Conservation (phyloP, 2,797 vertebrate species). For the Rhabdomys pumilio region DNA sequence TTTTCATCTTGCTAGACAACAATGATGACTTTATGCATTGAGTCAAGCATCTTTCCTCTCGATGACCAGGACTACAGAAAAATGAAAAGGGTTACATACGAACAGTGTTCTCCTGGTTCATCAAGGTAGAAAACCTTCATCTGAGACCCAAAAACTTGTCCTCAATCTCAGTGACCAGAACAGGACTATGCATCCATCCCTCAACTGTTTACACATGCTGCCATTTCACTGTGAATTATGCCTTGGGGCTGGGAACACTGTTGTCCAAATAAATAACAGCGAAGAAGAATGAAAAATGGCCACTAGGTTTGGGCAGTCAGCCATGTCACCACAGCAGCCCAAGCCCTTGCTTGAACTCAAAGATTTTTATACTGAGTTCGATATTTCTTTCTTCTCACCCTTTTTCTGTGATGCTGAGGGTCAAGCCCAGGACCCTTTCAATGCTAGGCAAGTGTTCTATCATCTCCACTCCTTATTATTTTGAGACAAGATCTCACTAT, state of each 20-base stretch:
- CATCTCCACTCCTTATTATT: background rate
- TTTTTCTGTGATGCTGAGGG: background rate
- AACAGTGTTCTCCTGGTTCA: background rate
- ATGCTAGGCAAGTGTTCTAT: background rate
- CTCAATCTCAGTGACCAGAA: background rate
- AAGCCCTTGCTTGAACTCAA: background rate
- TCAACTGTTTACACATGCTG: background rate
- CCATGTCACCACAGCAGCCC: background rate
- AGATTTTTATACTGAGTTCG: background rate
- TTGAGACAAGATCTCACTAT: background rate
- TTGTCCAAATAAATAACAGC: slow-evolving; percentile 23
- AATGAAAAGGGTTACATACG: background rate
- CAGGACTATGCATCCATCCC: background rate
- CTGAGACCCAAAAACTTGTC: background rate
- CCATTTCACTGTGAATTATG: background rate
- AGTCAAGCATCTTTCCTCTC: background rate
- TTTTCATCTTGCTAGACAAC: background rate
- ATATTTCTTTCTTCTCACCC: background rate
- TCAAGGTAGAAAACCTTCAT: background rate
- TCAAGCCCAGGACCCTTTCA: background rate
- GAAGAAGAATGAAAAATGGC: background rate
- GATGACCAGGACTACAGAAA: background rate
- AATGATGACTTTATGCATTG: background rate
- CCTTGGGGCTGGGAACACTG: background rate
- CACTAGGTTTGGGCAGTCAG: background rate